Evolutionary conservation across 2,113 vertebrate species (phyloP), one percentile per base, ranked within the genome.

Genomic region (Paralichthys olivaceus): DNA sequence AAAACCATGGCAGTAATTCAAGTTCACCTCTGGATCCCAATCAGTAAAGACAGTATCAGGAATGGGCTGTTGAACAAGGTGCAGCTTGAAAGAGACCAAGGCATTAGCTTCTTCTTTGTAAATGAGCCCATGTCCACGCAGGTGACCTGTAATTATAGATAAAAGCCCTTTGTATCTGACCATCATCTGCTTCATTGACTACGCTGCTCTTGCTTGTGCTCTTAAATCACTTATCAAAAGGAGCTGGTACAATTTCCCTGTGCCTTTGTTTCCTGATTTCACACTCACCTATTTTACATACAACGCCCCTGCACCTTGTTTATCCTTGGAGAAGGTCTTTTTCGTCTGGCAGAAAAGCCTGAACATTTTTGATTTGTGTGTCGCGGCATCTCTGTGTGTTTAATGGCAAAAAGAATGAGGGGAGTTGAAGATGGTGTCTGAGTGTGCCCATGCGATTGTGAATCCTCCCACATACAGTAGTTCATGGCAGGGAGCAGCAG

Each of bases 121-220:
- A 87, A 84, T 64, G 76, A 87, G 79, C 89, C 79, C 55, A 49
- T 73, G 79, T 73, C 76, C 60, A 72, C 66, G 64, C 81, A 65
- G 69, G 72, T 79, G 84, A 86, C 85, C 69, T 80, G 86, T 81
- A 75, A 89, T 89, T 85, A 81, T 58, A 66, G 72, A 85, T 85
- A 82, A 89, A 85, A 90, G 64, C 76, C 76, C 49, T 67, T 53
- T 66, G 80, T 83, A 86, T 83, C 80, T 59, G 40, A 75, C 62
- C 59, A 59, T 88, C 57, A 67, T 81, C 74, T 81, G 69, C 75
- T 73, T 77, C 83, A 66, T 32, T 79, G 71, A 81, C 80, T 87
- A 66, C 9, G 32, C 49, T 57, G 56, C 80, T 63, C 34, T 47
- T n/a, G 13, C 23, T 53, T 47, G 45, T 55, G 74, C 70, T 84